These are phyloP conservation scores for Mamestra configurata DNA, from an alignment of 1,140 invertebrate species.

Conservation along the genomic window DNA sequence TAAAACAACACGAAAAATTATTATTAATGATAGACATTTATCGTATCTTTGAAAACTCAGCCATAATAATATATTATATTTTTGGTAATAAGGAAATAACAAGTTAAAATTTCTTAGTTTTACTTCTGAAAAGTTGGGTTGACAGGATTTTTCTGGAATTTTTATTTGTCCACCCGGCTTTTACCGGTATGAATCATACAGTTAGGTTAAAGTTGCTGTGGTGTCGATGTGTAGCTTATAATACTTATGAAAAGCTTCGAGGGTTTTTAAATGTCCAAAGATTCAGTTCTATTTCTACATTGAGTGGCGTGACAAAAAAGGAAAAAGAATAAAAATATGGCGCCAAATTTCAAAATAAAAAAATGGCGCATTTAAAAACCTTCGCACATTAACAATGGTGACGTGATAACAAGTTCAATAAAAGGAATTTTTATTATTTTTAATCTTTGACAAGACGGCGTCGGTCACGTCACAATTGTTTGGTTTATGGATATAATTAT, in stretches of 20 bases:
- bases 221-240: slow-evolving; percentile 63
- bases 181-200: slow-evolving; percentile 60
- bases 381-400: slow-evolving; percentile 48
- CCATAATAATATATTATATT: slow-evolving; percentile 85
- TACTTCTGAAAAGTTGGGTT: slow-evolving; percentile 71
- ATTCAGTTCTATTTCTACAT: neutral
- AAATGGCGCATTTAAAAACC: slow-evolving; percentile 49
- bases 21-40: slow-evolving; percentile 80
- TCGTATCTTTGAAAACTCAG: slow-evolving; percentile 85
- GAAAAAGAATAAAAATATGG: slow-evolving; percentile 16
- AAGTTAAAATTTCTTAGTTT: slow-evolving; percentile 77
- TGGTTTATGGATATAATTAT: slow-evolving; percentile 49
- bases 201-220: slow-evolving; percentile 62
- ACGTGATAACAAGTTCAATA: slow-evolving; percentile 48
- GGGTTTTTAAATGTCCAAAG: slow-evolving; percentile 29
- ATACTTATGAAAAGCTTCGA: slow-evolving; percentile 37
- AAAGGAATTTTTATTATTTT: slow-evolving; percentile 39
- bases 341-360: slow-evolving; percentile 5
- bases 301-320: neutral
- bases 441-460: slow-evolving; percentile 37
- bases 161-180: slow-evolving; percentile 73
- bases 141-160: slow-evolving; percentile 64
- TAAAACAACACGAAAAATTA: slow-evolving; percentile 76
- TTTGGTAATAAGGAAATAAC: slow-evolving; percentile 85
- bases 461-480: slow-evolving; percentile 54